A percentile compares a stretch with the other conserved stretches of the same genome.
Conservation (phyloP, 2,797 vertebrate species). For the Limosa lapponica region DNA sequence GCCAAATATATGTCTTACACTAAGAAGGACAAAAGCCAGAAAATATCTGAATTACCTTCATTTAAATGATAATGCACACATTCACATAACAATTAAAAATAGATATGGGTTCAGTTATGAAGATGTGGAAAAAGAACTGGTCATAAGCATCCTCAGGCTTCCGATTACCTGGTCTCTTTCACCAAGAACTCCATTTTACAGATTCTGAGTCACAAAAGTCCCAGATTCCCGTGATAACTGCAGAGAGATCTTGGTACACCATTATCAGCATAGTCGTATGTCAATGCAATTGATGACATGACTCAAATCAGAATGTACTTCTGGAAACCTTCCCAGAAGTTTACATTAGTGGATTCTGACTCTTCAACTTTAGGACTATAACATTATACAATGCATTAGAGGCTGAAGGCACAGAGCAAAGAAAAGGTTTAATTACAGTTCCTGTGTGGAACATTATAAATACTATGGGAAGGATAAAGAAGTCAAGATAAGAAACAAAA, state of each 20-base stretch:
- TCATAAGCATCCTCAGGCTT: neutral
- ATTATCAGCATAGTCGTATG: neutral
- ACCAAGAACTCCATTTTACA: neutral
- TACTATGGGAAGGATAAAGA: constrained; percentile 29
- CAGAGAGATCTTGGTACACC: neutral
- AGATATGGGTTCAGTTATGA: neutral
- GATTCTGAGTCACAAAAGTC: neutral
- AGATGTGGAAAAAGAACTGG: neutral
- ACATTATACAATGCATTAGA: neutral
- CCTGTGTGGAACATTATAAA: constrained; percentile 4
- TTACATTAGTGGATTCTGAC: neutral
- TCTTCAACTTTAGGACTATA: neutral
- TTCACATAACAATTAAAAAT: neutral
- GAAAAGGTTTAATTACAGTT: constrained; percentile 38
- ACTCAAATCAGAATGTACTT: constrained; percentile 11
- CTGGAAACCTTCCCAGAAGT: constrained; percentile 30
- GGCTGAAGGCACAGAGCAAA: neutral
- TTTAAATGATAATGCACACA: neutral
- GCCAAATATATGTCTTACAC: neutral
- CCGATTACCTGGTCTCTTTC: neutral
- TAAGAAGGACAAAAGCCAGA: neutral
- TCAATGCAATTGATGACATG: constrained; percentile 3
- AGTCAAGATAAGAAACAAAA: constrained; percentile 15
- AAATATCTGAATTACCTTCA: neutral
- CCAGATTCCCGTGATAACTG: neutral